Evolutionary conservation across 1,140 invertebrate species (phyloP).

Genomic region (Ditylenchus dipsaci): DNA sequence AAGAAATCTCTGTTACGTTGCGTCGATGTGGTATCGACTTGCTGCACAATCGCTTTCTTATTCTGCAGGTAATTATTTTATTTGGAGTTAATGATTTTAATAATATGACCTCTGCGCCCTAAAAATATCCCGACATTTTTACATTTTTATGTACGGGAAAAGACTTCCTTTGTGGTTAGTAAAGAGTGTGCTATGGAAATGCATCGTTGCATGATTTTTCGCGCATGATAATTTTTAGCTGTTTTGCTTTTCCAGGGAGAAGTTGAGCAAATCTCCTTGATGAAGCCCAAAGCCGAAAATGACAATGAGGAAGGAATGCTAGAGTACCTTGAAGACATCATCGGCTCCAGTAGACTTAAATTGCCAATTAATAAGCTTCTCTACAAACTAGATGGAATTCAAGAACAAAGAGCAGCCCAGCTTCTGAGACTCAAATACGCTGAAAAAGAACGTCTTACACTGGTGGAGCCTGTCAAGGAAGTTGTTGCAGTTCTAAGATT

Average conservation of each 20-base stretch:
- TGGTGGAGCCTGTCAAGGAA: slow-evolving; percentile 68
- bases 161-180: too few species aligned
- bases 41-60: slow-evolving; percentile 93
- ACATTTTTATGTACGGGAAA: too few species aligned
- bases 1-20: slow-evolving; percentile 60
- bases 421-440: slow-evolving; percentile 72
- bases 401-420: slow-evolving; percentile 27
- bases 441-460: slow-evolving; percentile 79
- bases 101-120: too few species aligned
- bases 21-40: slow-evolving; percentile 83
- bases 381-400: slow-evolving; percentile 18
- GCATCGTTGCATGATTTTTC: too few species aligned
- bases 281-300: slow-evolving; percentile 82
- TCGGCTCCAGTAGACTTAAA: slow-evolving; percentile 77
- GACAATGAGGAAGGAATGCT: slow-evolving; percentile 78
- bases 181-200: too few species aligned
- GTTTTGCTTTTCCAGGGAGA: slow-evolving; percentile 71
- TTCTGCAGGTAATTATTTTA: slow-evolving; percentile 72
- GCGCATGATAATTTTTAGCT: background rate
- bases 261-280: slow-evolving; percentile 97
- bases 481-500: slow-evolving; percentile 17
- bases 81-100: too few species aligned
- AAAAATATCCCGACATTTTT: too few species aligned
- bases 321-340: slow-evolving; percentile 96
- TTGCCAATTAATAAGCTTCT: slow-evolving; percentile 76